phyloP scores from a whole-genome alignment of 2,888 invertebrate species.

The Furcula furcula region DNA sequence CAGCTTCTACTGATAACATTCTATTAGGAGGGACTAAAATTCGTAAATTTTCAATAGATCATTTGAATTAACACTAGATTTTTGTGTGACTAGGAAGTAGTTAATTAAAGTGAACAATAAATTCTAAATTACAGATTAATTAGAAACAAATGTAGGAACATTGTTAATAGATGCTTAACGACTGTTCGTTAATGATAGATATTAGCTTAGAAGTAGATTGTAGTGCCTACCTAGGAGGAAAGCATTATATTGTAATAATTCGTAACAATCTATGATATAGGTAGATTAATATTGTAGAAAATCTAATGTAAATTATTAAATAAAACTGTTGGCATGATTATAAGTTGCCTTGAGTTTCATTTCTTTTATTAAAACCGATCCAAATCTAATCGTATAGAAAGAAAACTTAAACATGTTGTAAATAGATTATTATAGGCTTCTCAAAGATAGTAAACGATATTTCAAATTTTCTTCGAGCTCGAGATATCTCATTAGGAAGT shows the following conservation, averaged over 20 bases:
- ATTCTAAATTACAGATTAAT: constrained; percentile 33
- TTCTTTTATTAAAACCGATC: neutral
- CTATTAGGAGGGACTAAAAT: constrained; percentile 71
- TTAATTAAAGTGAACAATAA: constrained; percentile 40
- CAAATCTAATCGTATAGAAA: neutral
- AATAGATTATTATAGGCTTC: constrained; percentile 24
- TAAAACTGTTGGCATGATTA: constrained; percentile 55
- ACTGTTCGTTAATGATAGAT: constrained; percentile 48
- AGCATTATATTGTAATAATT: constrained; percentile 32
- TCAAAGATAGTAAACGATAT: constrained; percentile 18
- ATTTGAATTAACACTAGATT: constrained; percentile 30
- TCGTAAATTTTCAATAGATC: constrained; percentile 57
- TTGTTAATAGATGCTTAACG: constrained; percentile 50
- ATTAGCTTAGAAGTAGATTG: constrained; percentile 32
- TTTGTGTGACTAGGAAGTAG: constrained; percentile 31
- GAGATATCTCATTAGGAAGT: constrained; percentile 24
- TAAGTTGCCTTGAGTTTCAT: constrained; percentile 29
- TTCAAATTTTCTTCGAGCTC: constrained; percentile 11
- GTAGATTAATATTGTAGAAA: constrained; percentile 35
- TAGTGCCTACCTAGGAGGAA: constrained; percentile 36
- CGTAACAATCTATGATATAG: constrained; percentile 28
- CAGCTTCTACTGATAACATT: constrained; percentile 76
- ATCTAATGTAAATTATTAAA: constrained; percentile 38
- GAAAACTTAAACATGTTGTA: constrained; percentile 4
- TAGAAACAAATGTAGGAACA: constrained; percentile 27